Conservation (phyloP, 2,888 invertebrate genomes). For the Drosophila falleni region DNA sequence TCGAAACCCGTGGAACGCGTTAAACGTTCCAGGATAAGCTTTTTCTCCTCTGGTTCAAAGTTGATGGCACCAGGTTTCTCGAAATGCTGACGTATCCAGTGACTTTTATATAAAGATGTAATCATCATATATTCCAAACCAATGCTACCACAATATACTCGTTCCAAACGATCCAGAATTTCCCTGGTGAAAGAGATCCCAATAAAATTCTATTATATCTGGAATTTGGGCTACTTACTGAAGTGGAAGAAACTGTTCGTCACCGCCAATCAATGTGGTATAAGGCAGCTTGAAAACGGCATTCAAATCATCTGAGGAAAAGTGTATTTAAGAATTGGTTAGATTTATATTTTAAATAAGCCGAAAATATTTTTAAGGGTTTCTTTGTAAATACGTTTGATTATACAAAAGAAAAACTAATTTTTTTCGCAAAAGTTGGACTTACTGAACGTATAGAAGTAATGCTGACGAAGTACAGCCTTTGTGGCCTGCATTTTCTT, state of each 20-base stretch:
- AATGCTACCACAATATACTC: slow-evolving; percentile 97
- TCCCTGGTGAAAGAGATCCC: slow-evolving; percentile 87
- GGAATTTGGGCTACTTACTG: slow-evolving; percentile 67
- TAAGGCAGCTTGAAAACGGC: slow-evolving; percentile 97
- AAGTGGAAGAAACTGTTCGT: slow-evolving; percentile 93
- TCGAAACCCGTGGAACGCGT: slow-evolving; percentile 98
- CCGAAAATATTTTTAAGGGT: too few relatives aligned
- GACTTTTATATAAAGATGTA: slow-evolving; percentile 97
- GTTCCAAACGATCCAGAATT: slow-evolving; percentile 95
- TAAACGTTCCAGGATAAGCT: slow-evolving; percentile 95
- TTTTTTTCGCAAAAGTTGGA: too few relatives aligned
- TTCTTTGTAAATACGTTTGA: too few relatives aligned
- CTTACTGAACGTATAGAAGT: slow-evolving; percentile 61
- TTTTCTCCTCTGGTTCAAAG: slow-evolving; percentile 94
- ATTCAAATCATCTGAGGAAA: slow-evolving; percentile 92
- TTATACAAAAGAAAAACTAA: too few relatives aligned
- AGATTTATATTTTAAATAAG: neutral
- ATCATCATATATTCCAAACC: slow-evolving; percentile 99
- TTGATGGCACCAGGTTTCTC: slow-evolving; percentile 95
- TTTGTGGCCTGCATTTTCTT: slow-evolving; percentile 58
- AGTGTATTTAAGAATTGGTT: neutral
- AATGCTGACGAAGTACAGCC: slow-evolving; percentile 71
- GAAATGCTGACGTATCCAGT: slow-evolving; percentile 98
- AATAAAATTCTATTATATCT: neutral
- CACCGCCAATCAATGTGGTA: slow-evolving; percentile 98